Evolutionary conservation across 2,888 invertebrate species (phyloP), one percentile per base, ranked within the genome.

Genomic region (Gnatocerus cornutus): DNA sequence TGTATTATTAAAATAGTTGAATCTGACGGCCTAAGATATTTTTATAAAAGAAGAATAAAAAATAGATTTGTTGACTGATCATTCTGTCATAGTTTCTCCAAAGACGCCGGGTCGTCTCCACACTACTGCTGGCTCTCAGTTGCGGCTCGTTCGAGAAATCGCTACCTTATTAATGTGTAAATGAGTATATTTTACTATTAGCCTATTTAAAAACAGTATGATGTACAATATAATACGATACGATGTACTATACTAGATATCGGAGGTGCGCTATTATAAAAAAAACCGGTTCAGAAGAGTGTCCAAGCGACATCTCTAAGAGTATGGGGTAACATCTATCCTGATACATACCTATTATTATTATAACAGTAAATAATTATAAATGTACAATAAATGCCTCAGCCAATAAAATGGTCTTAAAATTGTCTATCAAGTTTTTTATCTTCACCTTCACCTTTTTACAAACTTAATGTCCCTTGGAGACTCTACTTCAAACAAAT

Each of bases 341-440:
- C 80, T 81, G 78, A 82, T 79, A 83, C 79, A 79, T 83, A 84
- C 67, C 67, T 67, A 67, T 67, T 84, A 83, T 82, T 84, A 82
- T 82, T 84, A 81, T 84, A 84, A 83, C 81, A 80, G 81, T 83
- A 82, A 84, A 82, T 82, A 80, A 84, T 81, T 83, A 83, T 85
- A 83, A 84, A 84, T 84, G 85, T 85, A 84, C 84, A 84, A 85
- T 84, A 84, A 84, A 84, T 84, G 85, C 84, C 84, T 85, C 85
- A 85, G 84, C 84, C 84, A 85, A 84, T 84, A 84, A 82, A 84
- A 81, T 82, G 81, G 83, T 83, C 78, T 82, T 82, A 82, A 82
- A 82, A 80, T 78, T 76, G 74, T 74, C 65, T 2, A 12, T 33
- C 50, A 9, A 21, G 65, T 56, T 72, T 72, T 71, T 46, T 43